Evolutionary conservation across 2,888 invertebrate genomes (phyloP), one percentile per base, ranked within the genome.

Genomic region (Luffia ferchaultella): DNA sequence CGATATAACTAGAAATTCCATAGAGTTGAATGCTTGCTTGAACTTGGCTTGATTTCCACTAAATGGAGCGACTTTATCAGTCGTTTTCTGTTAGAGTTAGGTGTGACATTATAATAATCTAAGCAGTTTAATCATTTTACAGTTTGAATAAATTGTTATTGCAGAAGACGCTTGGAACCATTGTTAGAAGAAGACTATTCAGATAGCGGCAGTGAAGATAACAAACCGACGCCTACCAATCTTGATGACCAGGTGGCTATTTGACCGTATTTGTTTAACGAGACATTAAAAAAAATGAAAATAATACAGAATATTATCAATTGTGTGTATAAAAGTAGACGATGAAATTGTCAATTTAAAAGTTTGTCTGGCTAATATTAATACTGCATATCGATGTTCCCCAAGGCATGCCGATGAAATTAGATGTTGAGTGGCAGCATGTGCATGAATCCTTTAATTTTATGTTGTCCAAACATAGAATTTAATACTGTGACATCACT

Each of bases 171-270:
- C 59, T 76, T 94, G 64, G 94, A 94, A 68, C 93, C 94, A 48
- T 85, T 94, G 3, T 88, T 92, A 57, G 93, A 94, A 74, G 94
- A 94, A 75, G 93, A 94, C 20, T 88, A 87, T 54, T 91, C 92
- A 17, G 90, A 90, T 63, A 89, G 88, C 59, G 77, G 65, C 52
- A 79, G 80, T 50, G 78, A 79, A 60, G 76, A 83, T 52, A 78
- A 82, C 60, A 84, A 83, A 52, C 71, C 76, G 1, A 78, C 83
- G 9, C 78, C 84, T 56, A 82, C 83, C 59, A 76, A 84, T 57
- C 77, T 80, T 47, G 82, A 82, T 12, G 79, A 82, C 70, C 85
- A 83, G 83, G 84, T 84, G 85, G 80, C 78, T 79, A 82, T 72
- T 41, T 3, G 12, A 30, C 30, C 5, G 12, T 30, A 30, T 3